Conservation (phyloP, 1,140 invertebrate species). For the Micrasema minimum region DNA sequence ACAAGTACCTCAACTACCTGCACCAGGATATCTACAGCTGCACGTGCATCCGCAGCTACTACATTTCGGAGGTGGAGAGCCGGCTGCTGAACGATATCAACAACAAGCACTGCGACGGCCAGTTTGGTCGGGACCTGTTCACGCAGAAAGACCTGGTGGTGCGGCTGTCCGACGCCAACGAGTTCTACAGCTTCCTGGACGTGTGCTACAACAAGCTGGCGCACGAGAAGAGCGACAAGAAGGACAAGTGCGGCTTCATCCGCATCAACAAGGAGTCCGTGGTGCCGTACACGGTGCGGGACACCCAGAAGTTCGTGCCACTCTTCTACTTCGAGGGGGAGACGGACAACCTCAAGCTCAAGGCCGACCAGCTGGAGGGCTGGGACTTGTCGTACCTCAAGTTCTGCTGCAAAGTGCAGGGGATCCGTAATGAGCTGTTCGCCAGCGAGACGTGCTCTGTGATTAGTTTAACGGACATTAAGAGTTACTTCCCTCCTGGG, state of each 20-base stretch:
- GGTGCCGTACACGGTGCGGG: conserved; percentile 90
- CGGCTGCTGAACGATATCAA: conserved; percentile 94
- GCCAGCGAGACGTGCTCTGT: conserved; percentile 89
- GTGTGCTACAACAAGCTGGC: conserved; percentile 87
- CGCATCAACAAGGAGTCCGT: conserved; percentile 94
- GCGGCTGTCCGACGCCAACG: conserved; percentile 83
- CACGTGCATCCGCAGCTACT: conserved; percentile 92
- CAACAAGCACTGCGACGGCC: conserved; percentile 87
- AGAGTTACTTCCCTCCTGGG: conserved; percentile 88
- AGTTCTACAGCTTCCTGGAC: conserved; percentile 91
- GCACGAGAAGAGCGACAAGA: conserved; percentile 68
- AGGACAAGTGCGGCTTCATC: conserved; percentile 92
- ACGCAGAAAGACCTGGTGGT: conserved; percentile 91
- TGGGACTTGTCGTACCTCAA: conserved; percentile 94
- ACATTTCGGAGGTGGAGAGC: conserved; percentile 90
- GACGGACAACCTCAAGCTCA: conserved; percentile 87
- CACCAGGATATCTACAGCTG: conserved; percentile 87
- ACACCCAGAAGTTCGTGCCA: conserved; percentile 87
- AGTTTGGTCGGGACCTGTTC: conserved; percentile 91
- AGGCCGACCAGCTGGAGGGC: conserved; percentile 84
- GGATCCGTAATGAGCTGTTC: conserved; percentile 90
- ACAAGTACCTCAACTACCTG: conserved; percentile 84
- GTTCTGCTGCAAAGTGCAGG: conserved; percentile 94
- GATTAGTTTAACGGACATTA: conserved; percentile 89
- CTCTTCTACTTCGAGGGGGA: conserved; percentile 95